Evolutionary conservation across 2,113 vertebrate genomes (phyloP).

Genomic region (Anguilla japonica): DNA sequence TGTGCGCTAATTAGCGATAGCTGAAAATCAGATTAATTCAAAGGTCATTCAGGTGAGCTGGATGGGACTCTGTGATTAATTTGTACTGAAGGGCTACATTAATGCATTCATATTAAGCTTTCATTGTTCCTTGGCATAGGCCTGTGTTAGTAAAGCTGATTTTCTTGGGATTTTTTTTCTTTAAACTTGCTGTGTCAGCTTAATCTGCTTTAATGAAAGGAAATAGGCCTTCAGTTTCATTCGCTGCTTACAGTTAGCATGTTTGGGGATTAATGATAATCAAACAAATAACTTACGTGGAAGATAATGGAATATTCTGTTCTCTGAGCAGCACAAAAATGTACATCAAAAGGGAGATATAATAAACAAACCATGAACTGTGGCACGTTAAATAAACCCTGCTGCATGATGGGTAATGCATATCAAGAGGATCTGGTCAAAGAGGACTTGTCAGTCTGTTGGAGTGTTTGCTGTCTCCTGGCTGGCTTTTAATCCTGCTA

Average conservation of each 20-base stretch:
- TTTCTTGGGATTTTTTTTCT: background rate
- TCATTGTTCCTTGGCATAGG: background rate
- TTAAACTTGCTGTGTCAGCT: background rate
- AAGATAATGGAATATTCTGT: background rate
- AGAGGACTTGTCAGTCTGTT: background rate
- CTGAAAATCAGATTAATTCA: slow-evolving; percentile 2
- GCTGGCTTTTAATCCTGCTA: background rate
- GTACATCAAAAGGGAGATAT: background rate
- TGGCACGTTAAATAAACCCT: background rate
- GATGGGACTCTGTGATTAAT: background rate
- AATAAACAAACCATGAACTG: background rate
- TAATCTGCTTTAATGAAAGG: background rate
- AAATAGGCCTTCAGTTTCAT: background rate
- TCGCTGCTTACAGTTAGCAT: background rate
- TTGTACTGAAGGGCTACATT: background rate
- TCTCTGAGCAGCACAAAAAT: background rate
- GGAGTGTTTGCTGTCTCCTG: background rate
- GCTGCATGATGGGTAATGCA: background rate
- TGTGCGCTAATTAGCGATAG: background rate
- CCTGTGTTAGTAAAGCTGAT: background rate
- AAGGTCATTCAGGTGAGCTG: slow-evolving; percentile 8
- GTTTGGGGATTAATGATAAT: background rate
- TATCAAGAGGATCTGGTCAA: background rate
- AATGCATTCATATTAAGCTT: background rate
- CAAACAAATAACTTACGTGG: background rate